Evolutionary conservation across 2,113 vertebrate species (phyloP).

Genomic region (Microtus montanus): DNA sequence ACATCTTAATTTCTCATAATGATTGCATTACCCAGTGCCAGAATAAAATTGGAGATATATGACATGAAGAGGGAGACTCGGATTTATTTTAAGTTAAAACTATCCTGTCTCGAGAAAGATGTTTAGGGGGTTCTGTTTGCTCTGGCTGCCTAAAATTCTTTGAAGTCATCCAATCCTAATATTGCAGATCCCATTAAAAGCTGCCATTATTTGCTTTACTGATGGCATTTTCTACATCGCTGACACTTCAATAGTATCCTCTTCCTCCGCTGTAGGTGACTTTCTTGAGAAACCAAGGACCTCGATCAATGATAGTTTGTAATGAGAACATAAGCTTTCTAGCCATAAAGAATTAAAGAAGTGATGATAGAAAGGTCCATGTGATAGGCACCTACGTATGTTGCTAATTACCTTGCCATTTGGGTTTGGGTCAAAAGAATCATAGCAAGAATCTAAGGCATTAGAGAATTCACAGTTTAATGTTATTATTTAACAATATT

Average conservation of each 20-base stretch:
- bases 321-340: slow-evolving; percentile 23
- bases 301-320: not conserved
- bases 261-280: not conserved
- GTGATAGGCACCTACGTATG: slow-evolving; percentile 4
- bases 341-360: slow-evolving; percentile 18
- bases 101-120: not conserved
- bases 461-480: not conserved
- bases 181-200: not conserved
- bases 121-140: not conserved
- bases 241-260: not conserved
- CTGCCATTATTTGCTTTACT: slow-evolving; percentile 2
- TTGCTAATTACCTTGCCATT: not conserved
- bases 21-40: not conserved
- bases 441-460: not conserved
- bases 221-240: not conserved
- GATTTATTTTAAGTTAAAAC: not conserved
- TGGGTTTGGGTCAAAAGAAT: slow-evolving; percentile 2
- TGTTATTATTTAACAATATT: not conserved
- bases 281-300: slow-evolving; percentile 35
- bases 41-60: not conserved
- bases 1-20: not conserved
- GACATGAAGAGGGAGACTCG: not conserved
- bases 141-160: not conserved
- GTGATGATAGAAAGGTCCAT: not conserved
- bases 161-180: not conserved